Evolutionary conservation across 2,797 vertebrate species (phyloP), one percentile per base, ranked within the genome.

Genomic region (Percopsis omiscomaycus): DNA sequence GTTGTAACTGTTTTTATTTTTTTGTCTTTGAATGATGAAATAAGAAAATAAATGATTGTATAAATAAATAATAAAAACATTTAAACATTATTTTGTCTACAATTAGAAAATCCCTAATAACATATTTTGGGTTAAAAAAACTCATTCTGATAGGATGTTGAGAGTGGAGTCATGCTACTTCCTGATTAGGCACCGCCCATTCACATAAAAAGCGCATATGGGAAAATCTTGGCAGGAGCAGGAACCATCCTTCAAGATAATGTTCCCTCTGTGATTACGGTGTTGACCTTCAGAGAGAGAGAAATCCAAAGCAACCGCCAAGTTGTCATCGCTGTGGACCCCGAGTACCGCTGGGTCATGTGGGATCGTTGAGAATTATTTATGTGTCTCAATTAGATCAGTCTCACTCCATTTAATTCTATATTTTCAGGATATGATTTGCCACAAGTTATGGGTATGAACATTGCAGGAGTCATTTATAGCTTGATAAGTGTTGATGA

Each of bases 381-480:
- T 81, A 86, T 88, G 75, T 75, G 82, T 76, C 76, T 82, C 84
- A 77, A 83, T 86, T 84, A 84, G 64, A 86, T 84, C 68, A 0
- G 80, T 73, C 77, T 84, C 79, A 69, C 71, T 80, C 77, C 67
- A 84, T 89, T 84, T 84, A 79, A 81, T 78, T 70, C 69, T 64
- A 75, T 69, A 85, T 73, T 80, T 80, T 73, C 68, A 67, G 54
- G 74, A 74, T 69, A 68, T 53, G 65, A 66, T 74, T 86, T 73
- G 69, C 66, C 74, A 86, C 78, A 84, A 80, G 80, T 55, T 28
- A 77, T 66, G 63, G 55, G 61, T 59, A 81, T 74, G 74, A 82
- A 80, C 74, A 73, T 74, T 80, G 58, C 37, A 61, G 78, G 84
- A 86, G 74, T 81, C 74, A 69, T 82, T 84, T 63, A 65, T 60